These are phyloP conservation scores for Oreohelix idahoensis DNA, from an alignment of 1,140 invertebrate genomes.

Conservation along the genomic window DNA sequence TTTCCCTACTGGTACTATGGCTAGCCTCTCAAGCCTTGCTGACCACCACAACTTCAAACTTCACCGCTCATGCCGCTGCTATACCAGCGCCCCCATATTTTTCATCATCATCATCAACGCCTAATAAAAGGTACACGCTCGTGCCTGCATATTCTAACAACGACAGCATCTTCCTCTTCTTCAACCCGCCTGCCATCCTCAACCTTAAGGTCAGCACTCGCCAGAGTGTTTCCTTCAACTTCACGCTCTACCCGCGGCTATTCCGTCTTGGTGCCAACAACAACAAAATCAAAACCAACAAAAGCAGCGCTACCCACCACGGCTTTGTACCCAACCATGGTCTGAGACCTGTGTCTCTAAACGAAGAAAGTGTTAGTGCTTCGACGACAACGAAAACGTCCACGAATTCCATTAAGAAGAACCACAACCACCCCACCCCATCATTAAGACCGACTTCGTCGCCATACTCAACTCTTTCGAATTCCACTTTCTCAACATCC, in stretches of 20 bases:
- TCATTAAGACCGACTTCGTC: neutral
- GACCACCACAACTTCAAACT: neutral
- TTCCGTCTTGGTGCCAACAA: neutral
- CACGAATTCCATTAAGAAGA: neutral
- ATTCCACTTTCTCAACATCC: neutral
- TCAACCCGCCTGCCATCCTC: slow-evolving; percentile 62
- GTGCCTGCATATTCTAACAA: slow-evolving; percentile 44
- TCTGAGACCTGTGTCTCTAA: neutral
- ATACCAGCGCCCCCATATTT: slow-evolving; percentile 14
- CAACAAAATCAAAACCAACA: neutral
- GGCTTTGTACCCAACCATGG: neutral
- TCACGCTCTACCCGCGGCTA: slow-evolving; percentile 46
- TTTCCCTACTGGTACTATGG: neutral
- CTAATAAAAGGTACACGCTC: neutral
- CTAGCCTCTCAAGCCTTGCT: neutral
- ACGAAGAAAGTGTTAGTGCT: neutral
- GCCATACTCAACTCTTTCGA: neutral
- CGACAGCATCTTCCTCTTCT: slow-evolving; percentile 59
- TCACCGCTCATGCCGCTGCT: neutral
- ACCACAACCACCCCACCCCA: neutral
- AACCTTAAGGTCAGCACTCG: slow-evolving; percentile 53
- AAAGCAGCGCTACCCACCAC: neutral
- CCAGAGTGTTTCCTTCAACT: slow-evolving; percentile 60
- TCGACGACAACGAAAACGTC: slow-evolving; percentile 2
- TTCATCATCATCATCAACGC: neutral